Evolutionary conservation across 1,140 invertebrate species (phyloP).

Genomic region (Triops longicaudatus): DNA sequence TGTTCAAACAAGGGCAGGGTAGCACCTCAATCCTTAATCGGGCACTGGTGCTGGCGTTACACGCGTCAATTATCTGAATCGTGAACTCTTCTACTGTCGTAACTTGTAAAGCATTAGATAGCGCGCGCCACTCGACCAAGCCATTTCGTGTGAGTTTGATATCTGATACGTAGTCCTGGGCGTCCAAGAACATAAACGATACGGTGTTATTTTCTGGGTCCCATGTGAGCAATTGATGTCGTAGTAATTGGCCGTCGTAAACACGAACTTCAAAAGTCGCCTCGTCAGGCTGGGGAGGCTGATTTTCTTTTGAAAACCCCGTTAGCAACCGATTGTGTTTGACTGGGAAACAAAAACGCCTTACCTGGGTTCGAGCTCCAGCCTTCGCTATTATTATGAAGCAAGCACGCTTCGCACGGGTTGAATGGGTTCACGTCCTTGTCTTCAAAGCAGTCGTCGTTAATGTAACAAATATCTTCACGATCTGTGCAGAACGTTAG

Average conservation of each 20-base stretch:
- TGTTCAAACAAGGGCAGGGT: conserved; percentile 28
- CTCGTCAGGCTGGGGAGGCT: neutral
- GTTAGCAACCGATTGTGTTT: conserved; percentile 9
- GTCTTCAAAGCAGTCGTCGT: conserved; percentile 25
- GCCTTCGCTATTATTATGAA: neutral
- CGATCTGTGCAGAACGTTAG: conserved; percentile 22
- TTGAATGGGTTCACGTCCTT: conserved; percentile 26
- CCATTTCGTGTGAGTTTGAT: conserved; percentile 20
- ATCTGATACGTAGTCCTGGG: conserved; percentile 22
- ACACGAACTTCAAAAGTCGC: conserved; percentile 16
- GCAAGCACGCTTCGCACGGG: conserved; percentile 25
- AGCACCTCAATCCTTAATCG: conserved; percentile 25
- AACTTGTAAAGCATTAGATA: conserved; percentile 23
- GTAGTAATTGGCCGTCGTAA: conserved; percentile 25
- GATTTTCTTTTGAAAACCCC: conserved; percentile 12
- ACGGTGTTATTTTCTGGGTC: conserved; percentile 23
- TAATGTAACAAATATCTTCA: conserved; percentile 28
- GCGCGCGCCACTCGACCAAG: conserved; percentile 27
- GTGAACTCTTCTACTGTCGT: conserved; percentile 23
- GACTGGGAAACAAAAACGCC: neutral
- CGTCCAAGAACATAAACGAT: conserved; percentile 24
- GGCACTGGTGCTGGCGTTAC: conserved; percentile 22
- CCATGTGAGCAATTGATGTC: conserved; percentile 19
- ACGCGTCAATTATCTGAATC: conserved; percentile 23
- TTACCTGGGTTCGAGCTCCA: conserved; percentile 29